Base-by-base conservation (phyloP, 2,888 invertebrate genomes). In the Drosophila atroscutellata region DNA sequence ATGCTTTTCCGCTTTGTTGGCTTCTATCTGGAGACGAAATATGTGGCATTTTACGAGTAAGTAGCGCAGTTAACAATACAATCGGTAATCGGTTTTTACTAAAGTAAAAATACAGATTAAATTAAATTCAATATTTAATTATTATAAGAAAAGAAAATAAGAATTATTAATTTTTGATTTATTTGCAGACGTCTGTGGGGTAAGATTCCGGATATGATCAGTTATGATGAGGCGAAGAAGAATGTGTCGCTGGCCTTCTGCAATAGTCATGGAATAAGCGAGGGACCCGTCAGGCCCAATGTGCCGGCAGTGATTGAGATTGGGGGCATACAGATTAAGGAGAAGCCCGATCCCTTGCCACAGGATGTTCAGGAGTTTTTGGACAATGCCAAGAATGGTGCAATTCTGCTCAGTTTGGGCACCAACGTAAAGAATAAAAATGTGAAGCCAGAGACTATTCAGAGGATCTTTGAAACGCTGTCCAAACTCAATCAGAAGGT, bases 401-500 rank as follows among this genome's bases (percentile, higher is more conserved):
- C 92, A 2, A 91, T 94, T 26, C 91, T 92, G 32, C 93, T 94
- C 63, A 93, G 93, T 69, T 86, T 94, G 75, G 94, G 94, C 2
- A 92, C 93, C 1, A 93, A 93, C 61, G 72, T 93, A 0, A 87
- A 91, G 51, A 91, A 91, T 18, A 77, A 90, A 1, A 75, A 90
- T 11, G 89, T 96, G 66, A 93, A 94, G 0, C 80, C 87, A 0
- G 94, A 94, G 3, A 94, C 94, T 71, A 92, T 93, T 28, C 88
- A 93, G 28, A 94, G 92, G 1, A 94, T 96, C 39, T 91, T 95
- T 13, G 94, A 94, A 58, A 94, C 94, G 3, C 94, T 96, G 55
- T 92, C 94, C 2, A 93, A 93, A 65, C 81, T 96, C 0, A 95
- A 95, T 72, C 95, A 95, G 72, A 94, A 94, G 3, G 94, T 96